phyloP scores from a whole-genome alignment of 2,113 vertebrate genomes.

The Callocephalon fimbriatum region DNA sequence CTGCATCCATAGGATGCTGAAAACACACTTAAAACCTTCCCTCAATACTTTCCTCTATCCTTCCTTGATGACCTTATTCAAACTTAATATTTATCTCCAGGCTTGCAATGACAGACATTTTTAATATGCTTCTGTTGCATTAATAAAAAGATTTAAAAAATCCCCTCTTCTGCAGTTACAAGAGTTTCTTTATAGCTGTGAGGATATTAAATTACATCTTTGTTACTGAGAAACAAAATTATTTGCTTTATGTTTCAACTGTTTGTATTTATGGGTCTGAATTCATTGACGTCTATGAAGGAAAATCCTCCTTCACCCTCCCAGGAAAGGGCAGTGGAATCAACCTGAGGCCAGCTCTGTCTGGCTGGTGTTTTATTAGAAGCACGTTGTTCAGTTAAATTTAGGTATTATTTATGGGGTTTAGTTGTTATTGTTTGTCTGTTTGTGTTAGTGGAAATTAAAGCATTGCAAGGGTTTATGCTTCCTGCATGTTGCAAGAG shows the following conservation, averaged over 20 bases:
- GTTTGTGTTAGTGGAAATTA: not conserved
- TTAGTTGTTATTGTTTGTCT: not conserved
- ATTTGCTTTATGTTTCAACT: not conserved
- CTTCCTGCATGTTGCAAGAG: not conserved
- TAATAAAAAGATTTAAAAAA: not conserved
- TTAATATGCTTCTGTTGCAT: conserved; percentile 22
- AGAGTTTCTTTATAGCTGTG: not conserved
- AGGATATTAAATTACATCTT: not conserved
- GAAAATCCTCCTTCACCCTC: not conserved
- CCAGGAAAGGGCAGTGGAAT: accelerated
- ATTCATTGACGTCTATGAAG: not conserved
- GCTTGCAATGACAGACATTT: not conserved
- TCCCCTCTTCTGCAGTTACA: not conserved
- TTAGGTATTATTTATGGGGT: not conserved
- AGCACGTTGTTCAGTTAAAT: not conserved
- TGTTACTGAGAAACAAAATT: not conserved
- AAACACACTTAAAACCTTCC: not conserved
- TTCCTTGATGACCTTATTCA: not conserved
- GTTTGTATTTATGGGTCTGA: not conserved
- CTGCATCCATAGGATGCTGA: not conserved
- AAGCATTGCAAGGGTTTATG: not conserved
- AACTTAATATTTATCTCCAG: not conserved
- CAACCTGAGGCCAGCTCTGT: not conserved
- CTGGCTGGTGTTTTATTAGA: not conserved
- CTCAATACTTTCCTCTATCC: not conserved